Conservation (phyloP, 2,113 vertebrate species). For the Lepus timidus region DNA sequence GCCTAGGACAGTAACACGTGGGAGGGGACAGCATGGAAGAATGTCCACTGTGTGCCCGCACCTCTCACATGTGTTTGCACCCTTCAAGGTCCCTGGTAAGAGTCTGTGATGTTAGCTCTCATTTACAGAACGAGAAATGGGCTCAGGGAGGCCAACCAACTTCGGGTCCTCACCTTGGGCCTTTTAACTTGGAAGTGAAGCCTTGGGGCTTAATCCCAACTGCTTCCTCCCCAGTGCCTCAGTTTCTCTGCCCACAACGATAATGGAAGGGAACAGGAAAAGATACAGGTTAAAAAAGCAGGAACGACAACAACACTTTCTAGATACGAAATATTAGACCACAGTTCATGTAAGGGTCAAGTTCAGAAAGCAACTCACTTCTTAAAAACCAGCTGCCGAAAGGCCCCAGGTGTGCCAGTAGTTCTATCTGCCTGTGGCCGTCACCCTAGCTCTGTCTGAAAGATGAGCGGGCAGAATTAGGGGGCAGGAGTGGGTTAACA, state of each 20-base stretch:
- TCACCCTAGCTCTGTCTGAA: not conserved
- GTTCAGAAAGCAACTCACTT: slow-evolving; percentile 34
- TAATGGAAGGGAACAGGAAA: not conserved
- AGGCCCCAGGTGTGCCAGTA: not conserved
- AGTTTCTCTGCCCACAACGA: slow-evolving; percentile 26
- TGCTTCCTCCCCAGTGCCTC: not conserved
- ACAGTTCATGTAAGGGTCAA: not conserved
- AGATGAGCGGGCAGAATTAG: not conserved
- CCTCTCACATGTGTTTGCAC: slow-evolving; percentile 8
- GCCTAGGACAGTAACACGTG: not conserved
- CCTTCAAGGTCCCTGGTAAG: slow-evolving; percentile 9
- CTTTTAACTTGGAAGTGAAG: slow-evolving; percentile 10
- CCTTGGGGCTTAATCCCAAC: slow-evolving; percentile 25
- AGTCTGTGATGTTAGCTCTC: slow-evolving; percentile 3
- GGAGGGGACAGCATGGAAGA: slow-evolving; percentile 38
- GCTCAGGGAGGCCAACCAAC: not conserved
- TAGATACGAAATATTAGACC: not conserved
- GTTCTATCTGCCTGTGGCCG: not conserved
- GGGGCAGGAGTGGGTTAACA: not conserved
- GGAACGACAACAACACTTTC: not conserved
- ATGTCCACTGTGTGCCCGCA: not conserved
- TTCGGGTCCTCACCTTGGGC: not conserved
- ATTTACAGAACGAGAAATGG: slow-evolving; percentile 45
- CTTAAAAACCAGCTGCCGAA: slow-evolving; percentile 39
- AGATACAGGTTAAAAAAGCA: slow-evolving; percentile 1